Base-by-base conservation (phyloP, 1,140 invertebrate genomes). In the Holcopasites calliopsidis region DNA sequence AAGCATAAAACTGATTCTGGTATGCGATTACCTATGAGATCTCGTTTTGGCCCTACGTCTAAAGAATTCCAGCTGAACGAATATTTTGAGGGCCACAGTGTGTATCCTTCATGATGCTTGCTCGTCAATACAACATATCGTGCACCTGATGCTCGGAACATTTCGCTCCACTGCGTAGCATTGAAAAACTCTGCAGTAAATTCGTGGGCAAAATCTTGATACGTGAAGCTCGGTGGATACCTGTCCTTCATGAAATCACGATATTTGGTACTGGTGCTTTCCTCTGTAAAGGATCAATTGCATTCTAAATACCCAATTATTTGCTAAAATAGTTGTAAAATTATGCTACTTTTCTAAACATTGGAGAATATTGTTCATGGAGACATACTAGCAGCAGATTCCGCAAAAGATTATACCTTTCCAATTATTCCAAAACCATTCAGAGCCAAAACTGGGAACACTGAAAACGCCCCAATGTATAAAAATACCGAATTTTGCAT, bases 51-150 rank as follows among this genome's bases (percentile, higher is more conserved):
- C 49, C 98, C 98, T 69, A 97, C 93, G 85, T 98, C 97, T 70
- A 95, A 89, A 0, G 97, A 92, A 92, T 99, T 99, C 97, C 97
- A 99, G 85, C 96, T 96, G 85, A 95, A 98, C 0, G 97, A 95
- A 70, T 95, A 94, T 79, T 94, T 94, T 0, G 96, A 98, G 35
- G 97, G 97, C 95, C 97, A 98, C 33, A 98, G 70, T 0, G 97
- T 97, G 83, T 93, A 98, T 13, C 97, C 97, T 90, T 98, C 97
- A 88, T 98, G 97, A 93, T 99, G 98, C 92, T 99, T 99, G 83
- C 95, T 97, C 3, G 97, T 98, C 2, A 99, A 86, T 2, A 99
- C 96, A 8, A 98, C 93, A 87, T 98, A 97, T 93, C 95, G 96
- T 52, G 97, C 97, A 65, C 96, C 96, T 62, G 96, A 94, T 80